Evolutionary conservation across 1,140 invertebrate species (phyloP), one percentile per base, ranked within the genome.

Genomic region (Gonioctena quinquepunctata): DNA sequence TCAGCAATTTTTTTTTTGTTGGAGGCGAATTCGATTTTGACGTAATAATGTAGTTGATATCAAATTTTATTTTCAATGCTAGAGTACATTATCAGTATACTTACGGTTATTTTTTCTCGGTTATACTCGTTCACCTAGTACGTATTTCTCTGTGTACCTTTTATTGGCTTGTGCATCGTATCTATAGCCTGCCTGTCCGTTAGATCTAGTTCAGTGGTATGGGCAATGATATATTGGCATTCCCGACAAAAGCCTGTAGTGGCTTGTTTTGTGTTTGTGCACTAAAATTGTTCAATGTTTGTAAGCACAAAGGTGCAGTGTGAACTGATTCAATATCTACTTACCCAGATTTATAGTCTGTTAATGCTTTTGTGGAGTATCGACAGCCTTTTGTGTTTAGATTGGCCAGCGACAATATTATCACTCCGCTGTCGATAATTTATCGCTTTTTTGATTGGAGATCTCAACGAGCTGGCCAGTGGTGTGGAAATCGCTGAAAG

Each of bases 401-500:
- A 77, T 79, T 77, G 73, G 76, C 61, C 74, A 77, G 62, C 76
- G 75, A 79, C 77, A 79, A 71, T 73, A 77, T 79, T 79, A 77
- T 74, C 73, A 75, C 75, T 61, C 54, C 48, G 61, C 54, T 27
- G 50, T 70, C 13, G 42, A 69, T 74, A 74, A 76, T 78, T 78
- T 76, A 76, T 76, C 57, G 57, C 56, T 16, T 68, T 61, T 76
- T 72, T 77, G 76, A 77, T 77, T 59, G 59, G 71, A 70, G 60
- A 69, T 77, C 73, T 77, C 72, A 77, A 74, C 76, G 70, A 66
- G 74, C 21, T 61, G 59, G 18, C 54, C 72, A 72, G 13, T 70
- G 61, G 62, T 60, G 54, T 66, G 72, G 71, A 75, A 77, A 75
- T 75, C 62, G 69, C 64, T 68, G 48, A 67, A 75, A 69, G 67